Conservation (phyloP, 2,113 vertebrate genomes). For the Poecile atricapillus region DNA sequence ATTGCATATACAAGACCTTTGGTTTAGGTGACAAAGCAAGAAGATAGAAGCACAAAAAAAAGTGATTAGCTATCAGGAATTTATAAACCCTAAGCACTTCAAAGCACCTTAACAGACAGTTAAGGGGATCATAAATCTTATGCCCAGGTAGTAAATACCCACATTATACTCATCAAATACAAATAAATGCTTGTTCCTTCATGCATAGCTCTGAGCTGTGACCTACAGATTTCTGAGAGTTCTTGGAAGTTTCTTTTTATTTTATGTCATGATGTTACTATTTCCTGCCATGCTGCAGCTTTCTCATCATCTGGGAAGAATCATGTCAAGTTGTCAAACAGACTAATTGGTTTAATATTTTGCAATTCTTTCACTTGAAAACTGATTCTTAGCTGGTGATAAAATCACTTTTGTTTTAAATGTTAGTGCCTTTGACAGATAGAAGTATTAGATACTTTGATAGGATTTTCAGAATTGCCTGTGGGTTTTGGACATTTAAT, state of each 20-base stretch:
- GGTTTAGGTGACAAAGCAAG: background rate
- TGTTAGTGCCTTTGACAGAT: constrained; percentile 35
- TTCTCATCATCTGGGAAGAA: constrained; percentile 26
- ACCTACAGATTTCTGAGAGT: background rate
- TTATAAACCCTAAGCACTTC: background rate
- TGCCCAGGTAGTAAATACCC: background rate
- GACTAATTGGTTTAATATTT: constrained; percentile 58
- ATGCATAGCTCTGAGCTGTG: background rate
- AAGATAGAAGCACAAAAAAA: background rate
- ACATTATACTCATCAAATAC: background rate
- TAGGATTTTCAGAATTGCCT: constrained; percentile 36
- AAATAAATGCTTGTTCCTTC: background rate
- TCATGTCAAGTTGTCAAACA: constrained; percentile 40
- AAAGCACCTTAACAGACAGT: background rate
- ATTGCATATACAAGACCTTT: background rate
- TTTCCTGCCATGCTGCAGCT: constrained; percentile 2
- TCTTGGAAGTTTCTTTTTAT: background rate
- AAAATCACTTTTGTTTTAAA: constrained; percentile 54
- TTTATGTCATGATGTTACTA: background rate
- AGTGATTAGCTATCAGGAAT: background rate
- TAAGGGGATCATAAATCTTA: constrained; percentile 10
- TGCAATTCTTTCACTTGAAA: constrained; percentile 35
- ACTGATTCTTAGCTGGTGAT: constrained; percentile 10
- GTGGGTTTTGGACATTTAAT: constrained; percentile 47
- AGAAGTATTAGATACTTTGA: constrained; percentile 44